Evolutionary conservation across 2,888 invertebrate species (phyloP).

Genomic region (Drosophila affinis): DNA sequence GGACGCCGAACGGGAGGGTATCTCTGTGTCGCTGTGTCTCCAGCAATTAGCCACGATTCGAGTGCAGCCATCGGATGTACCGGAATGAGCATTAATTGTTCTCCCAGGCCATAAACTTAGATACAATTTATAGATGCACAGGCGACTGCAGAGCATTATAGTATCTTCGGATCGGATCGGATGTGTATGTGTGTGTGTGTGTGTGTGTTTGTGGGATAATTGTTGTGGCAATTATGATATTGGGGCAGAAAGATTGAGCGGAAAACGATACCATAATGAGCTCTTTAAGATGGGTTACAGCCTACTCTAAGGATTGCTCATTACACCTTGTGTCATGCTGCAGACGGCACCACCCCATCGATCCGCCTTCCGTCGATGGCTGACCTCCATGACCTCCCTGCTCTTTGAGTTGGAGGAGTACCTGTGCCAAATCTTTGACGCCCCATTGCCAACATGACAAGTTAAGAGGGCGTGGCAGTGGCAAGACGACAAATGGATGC

Average conservation of each 20-base stretch:
- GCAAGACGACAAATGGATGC: not conserved
- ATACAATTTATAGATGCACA: not conserved
- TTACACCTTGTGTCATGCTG: not conserved
- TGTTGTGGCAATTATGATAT: too few species aligned
- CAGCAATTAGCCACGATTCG: not conserved
- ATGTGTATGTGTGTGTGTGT: too few species aligned
- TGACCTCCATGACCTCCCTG: not conserved
- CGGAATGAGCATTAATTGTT: not conserved
- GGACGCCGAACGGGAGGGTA: not conserved
- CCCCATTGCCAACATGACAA: not conserved
- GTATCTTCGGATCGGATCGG: too few species aligned
- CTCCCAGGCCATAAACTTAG: not conserved
- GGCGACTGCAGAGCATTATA: too few species aligned
- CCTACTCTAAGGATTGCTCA: too few species aligned
- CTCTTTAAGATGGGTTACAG: too few species aligned
- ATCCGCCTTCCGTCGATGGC: not conserved
- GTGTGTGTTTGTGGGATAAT: too few species aligned
- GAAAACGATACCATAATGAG: too few species aligned
- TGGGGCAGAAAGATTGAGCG: too few species aligned
- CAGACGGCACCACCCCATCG: too few species aligned
- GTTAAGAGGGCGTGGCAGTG: slow-evolving; percentile 19
- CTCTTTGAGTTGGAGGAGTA: too few species aligned
- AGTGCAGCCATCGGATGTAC: not conserved
- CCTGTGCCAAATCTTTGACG: not conserved
- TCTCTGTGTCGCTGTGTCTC: not conserved